phyloP scores from a whole-genome alignment of 2,113 vertebrate species.

The Takifugu bimaculatus region DNA sequence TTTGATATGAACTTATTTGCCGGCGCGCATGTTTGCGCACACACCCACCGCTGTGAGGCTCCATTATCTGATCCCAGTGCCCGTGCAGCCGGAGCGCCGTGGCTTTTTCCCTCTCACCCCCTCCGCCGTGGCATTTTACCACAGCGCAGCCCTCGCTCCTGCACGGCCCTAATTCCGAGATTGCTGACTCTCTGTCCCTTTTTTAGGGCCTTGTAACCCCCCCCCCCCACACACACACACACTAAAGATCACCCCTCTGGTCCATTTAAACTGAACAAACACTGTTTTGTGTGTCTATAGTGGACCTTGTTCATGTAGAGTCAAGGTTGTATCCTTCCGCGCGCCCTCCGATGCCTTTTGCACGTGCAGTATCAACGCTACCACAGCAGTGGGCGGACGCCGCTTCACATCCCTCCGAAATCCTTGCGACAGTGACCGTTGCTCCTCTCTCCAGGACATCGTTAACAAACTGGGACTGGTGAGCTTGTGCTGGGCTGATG shows the following conservation, averaged over 20 bases:
- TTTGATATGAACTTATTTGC: conserved; percentile 57
- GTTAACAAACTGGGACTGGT: not conserved
- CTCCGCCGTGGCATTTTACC: conserved; percentile 41
- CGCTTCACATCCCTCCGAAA: not conserved
- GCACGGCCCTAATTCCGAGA: conserved; percentile 31
- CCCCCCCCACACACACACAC: too few species aligned
- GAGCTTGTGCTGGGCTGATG: too few species aligned
- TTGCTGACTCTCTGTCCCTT: conserved; percentile 30
- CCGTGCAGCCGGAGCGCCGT: conserved; percentile 36
- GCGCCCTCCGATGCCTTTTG: too few species aligned
- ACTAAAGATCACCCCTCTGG: too few species aligned
- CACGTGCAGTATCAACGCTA: too few species aligned
- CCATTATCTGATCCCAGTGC: conserved; percentile 56
- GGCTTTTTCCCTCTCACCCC: conserved; percentile 46
- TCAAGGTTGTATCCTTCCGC: too few species aligned
- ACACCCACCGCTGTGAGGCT: conserved; percentile 23
- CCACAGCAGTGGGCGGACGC: not conserved
- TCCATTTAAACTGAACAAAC: too few species aligned
- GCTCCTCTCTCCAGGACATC: not conserved
- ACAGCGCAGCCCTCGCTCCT: conserved; percentile 29
- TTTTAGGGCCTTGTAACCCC: conserved; percentile 13
- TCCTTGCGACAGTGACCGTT: not conserved
- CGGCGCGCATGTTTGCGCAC: conserved; percentile 25
- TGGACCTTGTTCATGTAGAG: too few species aligned
- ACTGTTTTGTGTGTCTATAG: too few species aligned